Base-by-base conservation (phyloP, 2,888 invertebrate genomes). In the Chesias legatella region DNA sequence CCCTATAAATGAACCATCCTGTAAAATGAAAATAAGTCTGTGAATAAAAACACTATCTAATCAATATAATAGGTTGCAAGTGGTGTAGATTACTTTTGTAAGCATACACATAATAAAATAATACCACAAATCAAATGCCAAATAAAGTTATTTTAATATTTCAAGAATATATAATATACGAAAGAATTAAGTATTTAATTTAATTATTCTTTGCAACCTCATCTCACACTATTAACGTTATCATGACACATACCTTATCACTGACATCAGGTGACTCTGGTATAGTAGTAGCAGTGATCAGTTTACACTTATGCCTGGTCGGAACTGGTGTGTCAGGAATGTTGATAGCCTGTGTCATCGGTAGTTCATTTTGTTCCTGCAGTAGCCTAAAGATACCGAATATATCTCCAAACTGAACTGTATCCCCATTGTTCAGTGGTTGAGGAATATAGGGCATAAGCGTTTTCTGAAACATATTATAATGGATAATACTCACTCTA, bases 181-280 rank as follows among this genome's bases (percentile, higher is more conserved):
- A n/a, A n/a, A n/a, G n/a, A n/a, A n/a, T n/a, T n/a, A n/a, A n/a
- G n/a, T n/a, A 22, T 10, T 26, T 20, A 6, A 26, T 32, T 23
- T 3, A 32, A 11, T n/a, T n/a, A n/a, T n/a, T n/a, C n/a, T n/a
- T n/a, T n/a, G n/a, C n/a, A n/a, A n/a, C n/a, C n/a, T n/a, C n/a
- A n/a, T n/a, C n/a, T n/a, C n/a, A n/a, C n/a, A n/a, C n/a, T n/a
- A n/a, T n/a, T n/a, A n/a, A n/a, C n/a, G n/a, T n/a, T n/a, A n/a
- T n/a, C n/a, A n/a, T n/a, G n/a, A n/a, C n/a, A n/a, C n/a, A n/a
- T 61, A 85, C 85, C 64, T 60, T 73, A 44, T 85, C 84, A 56
- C 85, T 86, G 34, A 79, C 70, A 61, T 88, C 85, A 1, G 86
- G 86, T 3, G 86, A 85, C 47, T 86, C 85, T 0, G 85, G 86